Conservation (phyloP, 2,797 vertebrate genomes). For the Naso thynnoides region DNA sequence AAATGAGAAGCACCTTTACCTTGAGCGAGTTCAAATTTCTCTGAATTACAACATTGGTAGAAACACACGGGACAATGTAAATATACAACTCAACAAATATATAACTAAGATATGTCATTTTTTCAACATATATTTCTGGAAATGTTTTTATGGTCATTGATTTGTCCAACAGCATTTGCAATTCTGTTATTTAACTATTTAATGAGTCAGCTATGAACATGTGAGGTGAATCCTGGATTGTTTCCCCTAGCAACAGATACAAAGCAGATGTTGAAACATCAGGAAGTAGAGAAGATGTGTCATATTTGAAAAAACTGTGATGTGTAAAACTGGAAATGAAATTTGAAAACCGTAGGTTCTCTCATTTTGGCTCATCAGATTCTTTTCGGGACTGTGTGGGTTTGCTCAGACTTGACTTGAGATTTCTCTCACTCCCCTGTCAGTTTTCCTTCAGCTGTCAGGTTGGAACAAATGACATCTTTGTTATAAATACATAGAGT, state of each 20-base stretch:
- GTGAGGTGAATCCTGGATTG: background rate
- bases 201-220: background rate
- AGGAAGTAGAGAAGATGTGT: too few relatives aligned
- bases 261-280: background rate
- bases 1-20: too few relatives aligned
- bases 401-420: slow-evolving; percentile 1
- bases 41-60: too few relatives aligned
- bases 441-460: background rate
- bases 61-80: too few relatives aligned
- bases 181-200: background rate
- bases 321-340: background rate
- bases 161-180: background rate
- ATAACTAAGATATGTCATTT: too few relatives aligned
- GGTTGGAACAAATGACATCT: background rate
- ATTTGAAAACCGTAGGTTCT: background rate
- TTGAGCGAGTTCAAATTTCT: too few relatives aligned
- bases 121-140: too few relatives aligned
- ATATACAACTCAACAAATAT: too few relatives aligned
- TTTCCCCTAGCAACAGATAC: background rate
- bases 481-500: background rate
- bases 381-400: background rate
- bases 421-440: background rate
- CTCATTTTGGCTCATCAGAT: background rate
- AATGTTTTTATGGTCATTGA: too few relatives aligned
- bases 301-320: too few relatives aligned